These are phyloP conservation scores for Eumeta japonica DNA, from an alignment of 1,140 invertebrate species.

Conservation along the genomic window DNA sequence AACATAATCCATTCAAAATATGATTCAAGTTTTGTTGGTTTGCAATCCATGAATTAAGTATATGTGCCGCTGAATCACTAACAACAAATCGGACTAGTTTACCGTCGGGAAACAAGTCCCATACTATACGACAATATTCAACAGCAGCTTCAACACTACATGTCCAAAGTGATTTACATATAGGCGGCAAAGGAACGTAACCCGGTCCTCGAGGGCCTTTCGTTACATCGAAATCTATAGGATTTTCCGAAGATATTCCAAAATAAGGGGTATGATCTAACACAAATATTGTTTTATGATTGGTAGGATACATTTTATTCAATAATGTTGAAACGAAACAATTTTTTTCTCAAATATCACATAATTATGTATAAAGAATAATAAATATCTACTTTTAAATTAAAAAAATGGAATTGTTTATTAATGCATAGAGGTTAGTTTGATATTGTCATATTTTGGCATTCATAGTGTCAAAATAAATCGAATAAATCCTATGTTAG, in stretches of 20 bases:
- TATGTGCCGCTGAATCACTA: slow-evolving; percentile 75
- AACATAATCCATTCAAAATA: slow-evolving; percentile 42
- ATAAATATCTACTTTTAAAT: neutral
- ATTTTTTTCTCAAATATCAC: neutral
- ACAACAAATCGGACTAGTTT: slow-evolving; percentile 86
- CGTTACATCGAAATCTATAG: slow-evolving; percentile 85
- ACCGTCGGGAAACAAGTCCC: slow-evolving; percentile 89
- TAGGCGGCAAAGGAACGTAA: slow-evolving; percentile 66
- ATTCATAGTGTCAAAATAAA: slow-evolving; percentile 1
- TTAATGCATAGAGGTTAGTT: neutral
- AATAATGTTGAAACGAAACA: too few species aligned
- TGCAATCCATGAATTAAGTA: slow-evolving; percentile 78
- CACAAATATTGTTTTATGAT: slow-evolving; percentile 94
- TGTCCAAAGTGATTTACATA: slow-evolving; percentile 92
- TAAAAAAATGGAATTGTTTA: neutral
- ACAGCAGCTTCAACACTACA: slow-evolving; percentile 90
- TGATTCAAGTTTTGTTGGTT: slow-evolving; percentile 80
- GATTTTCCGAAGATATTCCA: slow-evolving; percentile 80
- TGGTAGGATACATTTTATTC: slow-evolving; percentile 52
- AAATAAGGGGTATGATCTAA: slow-evolving; percentile 90
- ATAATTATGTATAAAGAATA: neutral
- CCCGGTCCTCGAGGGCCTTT: slow-evolving; percentile 67
- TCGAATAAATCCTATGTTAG: too few species aligned
- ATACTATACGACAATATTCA: slow-evolving; percentile 94
- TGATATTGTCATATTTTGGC: neutral